Conservation (phyloP, 2,888 invertebrate species). For the Clunio marinus region DNA sequence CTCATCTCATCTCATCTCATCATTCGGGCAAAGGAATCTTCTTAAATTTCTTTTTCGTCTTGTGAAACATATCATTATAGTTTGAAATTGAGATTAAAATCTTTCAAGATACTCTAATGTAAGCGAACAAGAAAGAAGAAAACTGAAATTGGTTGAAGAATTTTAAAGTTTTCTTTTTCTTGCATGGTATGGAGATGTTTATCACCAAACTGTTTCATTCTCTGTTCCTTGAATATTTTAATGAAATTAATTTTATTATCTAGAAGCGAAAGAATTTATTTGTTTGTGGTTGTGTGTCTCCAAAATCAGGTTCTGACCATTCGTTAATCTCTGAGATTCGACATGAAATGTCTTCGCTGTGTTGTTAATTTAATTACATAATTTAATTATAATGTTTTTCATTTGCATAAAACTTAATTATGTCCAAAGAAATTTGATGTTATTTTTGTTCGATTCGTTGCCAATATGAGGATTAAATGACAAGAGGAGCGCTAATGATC, state of each 20-base stretch:
- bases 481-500: conserved; percentile 17
- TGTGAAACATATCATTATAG: conserved; percentile 26
- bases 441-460: neutral
- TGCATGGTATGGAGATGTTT: neutral
- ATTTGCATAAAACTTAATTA: conserved; percentile 22
- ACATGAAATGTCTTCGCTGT: neutral
- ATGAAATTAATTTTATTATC: conserved; percentile 1
- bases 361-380: conserved; percentile 22
- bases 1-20: no score
- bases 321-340: neutral
- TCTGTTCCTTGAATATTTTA: neutral
- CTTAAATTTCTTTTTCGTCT: neutral
- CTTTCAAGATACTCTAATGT: conserved; percentile 10
- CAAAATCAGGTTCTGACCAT: neutral
- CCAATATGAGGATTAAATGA: neutral
- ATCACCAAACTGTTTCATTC: conserved; percentile 1
- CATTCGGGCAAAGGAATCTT: no score
- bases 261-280: neutral
- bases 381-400: conserved; percentile 21
- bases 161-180: neutral
- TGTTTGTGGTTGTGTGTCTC: conserved; percentile 11
- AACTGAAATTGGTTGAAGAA: neutral
- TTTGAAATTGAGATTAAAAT: conserved; percentile 19
- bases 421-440: conserved; percentile 11
- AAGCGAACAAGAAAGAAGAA: neutral